A percentile compares a stretch with the other conserved stretches of the same genome.
These are phyloP conservation scores for Sebastiscus tertius DNA, from an alignment of 2,797 vertebrate species.

Conservation along the genomic window DNA sequence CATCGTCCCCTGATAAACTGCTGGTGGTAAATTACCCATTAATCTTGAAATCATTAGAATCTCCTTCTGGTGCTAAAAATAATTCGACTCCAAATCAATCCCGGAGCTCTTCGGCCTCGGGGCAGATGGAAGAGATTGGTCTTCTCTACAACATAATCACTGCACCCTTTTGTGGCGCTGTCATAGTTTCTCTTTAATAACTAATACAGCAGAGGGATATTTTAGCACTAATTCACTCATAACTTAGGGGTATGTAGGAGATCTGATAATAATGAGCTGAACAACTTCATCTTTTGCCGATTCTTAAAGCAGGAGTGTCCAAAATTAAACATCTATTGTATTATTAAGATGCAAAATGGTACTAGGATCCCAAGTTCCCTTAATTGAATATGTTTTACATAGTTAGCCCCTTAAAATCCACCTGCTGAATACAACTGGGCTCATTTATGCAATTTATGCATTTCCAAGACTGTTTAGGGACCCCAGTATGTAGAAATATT, in stretches of 20 bases:
- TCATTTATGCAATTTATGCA: too few species aligned
- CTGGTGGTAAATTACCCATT: slow-evolving; percentile 17
- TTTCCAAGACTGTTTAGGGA: too few species aligned
- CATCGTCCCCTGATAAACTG: background rate
- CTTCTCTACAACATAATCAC: slow-evolving; percentile 6
- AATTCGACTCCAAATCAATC: slow-evolving; percentile 13
- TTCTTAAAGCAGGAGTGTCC: too few species aligned
- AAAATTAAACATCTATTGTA: too few species aligned
- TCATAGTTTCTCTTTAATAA: background rate
- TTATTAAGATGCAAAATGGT: too few species aligned
- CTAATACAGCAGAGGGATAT: background rate
- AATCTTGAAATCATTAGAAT: slow-evolving; percentile 19
- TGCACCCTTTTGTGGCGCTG: background rate
- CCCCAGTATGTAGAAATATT: too few species aligned
- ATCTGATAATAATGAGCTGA: background rate
- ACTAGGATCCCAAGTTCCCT: too few species aligned
- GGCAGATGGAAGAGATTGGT: background rate
- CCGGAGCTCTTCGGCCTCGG: background rate
- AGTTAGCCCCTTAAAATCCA: too few species aligned
- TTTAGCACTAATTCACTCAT: background rate
- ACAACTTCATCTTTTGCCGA: too few species aligned
- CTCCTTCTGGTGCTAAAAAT: slow-evolving; percentile 2
- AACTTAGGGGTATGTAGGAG: background rate
- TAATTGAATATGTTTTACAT: too few species aligned
- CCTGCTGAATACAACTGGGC: too few species aligned